Evolutionary conservation across 2,797 vertebrate species (phyloP).

Genomic region (Characodon lateralis): DNA sequence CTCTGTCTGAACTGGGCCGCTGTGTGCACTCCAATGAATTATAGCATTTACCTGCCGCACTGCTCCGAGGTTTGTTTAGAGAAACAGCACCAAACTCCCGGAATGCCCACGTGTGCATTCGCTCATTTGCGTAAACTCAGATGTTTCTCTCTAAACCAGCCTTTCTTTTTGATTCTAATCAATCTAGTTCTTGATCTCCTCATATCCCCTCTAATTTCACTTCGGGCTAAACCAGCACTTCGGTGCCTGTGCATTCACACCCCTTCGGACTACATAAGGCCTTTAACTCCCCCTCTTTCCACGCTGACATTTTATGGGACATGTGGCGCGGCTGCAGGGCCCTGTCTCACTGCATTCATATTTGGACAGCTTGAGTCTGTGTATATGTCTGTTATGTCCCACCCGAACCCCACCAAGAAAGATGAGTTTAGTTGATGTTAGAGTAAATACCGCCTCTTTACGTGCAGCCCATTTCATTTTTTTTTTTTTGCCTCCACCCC

Average conservation of each 20-base stretch:
- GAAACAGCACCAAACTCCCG: conserved; percentile 73
- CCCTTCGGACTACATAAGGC: conserved; percentile 19
- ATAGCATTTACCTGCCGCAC: conserved; percentile 83
- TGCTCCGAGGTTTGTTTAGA: conserved; percentile 79
- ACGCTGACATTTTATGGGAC: conserved; percentile 72
- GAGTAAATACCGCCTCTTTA: conserved; percentile 64
- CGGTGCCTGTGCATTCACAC: conserved; percentile 35
- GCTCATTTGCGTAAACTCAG: conserved; percentile 58
- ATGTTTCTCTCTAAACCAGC: conserved; percentile 27
- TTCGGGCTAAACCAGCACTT: conserved; percentile 7
- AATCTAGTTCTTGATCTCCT: conserved; percentile 21
- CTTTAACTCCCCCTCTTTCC: conserved; percentile 44
- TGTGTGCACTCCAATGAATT: conserved; percentile 83
- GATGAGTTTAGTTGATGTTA: conserved; percentile 76
- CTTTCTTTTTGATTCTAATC: conserved; percentile 37
- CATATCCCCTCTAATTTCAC: conserved; percentile 35
- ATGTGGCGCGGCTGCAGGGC: conserved; percentile 70
- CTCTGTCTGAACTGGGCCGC: conserved; percentile 79
- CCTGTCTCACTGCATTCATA: conserved; percentile 64
- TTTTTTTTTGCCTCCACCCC: conserved; percentile 27
- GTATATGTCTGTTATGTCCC: conserved; percentile 79
- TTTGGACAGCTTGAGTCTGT: conserved; percentile 84
- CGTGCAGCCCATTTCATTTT: conserved; percentile 46
- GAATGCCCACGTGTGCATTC: conserved; percentile 70
- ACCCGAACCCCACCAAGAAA: conserved; percentile 73